These are phyloP conservation scores for Corythornis vintsioides DNA, from an alignment of 2,113 vertebrate species.

Conservation along the genomic window DNA sequence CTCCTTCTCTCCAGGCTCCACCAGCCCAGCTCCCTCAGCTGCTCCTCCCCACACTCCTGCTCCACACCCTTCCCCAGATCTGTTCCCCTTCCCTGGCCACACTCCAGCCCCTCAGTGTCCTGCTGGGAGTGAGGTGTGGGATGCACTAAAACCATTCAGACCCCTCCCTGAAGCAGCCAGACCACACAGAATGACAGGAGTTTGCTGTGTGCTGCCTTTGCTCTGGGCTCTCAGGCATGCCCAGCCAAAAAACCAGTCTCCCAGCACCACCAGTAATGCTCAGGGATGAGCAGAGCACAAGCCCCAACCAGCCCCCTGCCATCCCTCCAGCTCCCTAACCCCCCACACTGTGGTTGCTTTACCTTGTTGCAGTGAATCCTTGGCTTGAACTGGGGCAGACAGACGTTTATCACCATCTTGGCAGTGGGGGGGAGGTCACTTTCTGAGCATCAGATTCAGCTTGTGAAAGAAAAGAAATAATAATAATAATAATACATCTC, in stretches of 20 bases:
- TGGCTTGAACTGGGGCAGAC: slow-evolving; percentile 87
- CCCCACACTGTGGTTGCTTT: neutral
- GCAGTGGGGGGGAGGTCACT: slow-evolving; percentile 46
- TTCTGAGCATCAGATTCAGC: slow-evolving; percentile 68
- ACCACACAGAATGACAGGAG: accelerated
- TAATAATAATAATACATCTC: neutral
- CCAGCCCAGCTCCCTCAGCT: neutral
- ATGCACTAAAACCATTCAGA: neutral
- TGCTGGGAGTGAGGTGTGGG: neutral
- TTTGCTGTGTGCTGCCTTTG: neutral
- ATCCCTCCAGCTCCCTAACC: neutral
- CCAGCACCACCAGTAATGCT: neutral
- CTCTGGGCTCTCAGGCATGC: neutral
- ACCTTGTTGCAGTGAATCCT: slow-evolving; percentile 92
- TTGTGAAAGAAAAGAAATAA: slow-evolving; percentile 49
- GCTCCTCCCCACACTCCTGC: too few relatives aligned
- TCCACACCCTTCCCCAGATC: too few relatives aligned
- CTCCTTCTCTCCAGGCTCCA: neutral
- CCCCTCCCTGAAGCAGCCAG: neutral
- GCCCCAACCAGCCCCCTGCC: neutral
- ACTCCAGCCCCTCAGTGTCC: too few relatives aligned
- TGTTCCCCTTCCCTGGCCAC: too few relatives aligned
- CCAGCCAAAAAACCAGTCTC: neutral
- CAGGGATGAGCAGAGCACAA: neutral
- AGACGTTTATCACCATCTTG: slow-evolving; percentile 92